phyloP scores from a whole-genome alignment of 2,797 vertebrate species.

The Epinephelus malabaricus region DNA sequence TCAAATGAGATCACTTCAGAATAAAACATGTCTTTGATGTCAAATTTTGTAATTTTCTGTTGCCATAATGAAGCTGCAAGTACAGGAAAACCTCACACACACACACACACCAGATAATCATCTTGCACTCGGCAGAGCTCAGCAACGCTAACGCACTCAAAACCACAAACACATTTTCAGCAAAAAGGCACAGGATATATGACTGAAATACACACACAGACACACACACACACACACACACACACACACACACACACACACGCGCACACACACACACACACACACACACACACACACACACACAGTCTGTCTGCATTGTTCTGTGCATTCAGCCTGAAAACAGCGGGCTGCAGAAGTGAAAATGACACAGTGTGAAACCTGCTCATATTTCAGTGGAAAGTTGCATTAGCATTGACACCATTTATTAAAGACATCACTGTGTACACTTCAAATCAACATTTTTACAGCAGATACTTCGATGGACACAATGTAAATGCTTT shows the following conservation, averaged over 20 bases:
- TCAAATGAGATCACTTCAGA: background rate
- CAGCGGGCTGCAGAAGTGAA: background rate
- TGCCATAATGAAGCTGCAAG: background rate
- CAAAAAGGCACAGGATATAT: conserved; percentile 58
- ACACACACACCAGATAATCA: background rate
- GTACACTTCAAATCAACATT: background rate
- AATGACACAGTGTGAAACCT: background rate
- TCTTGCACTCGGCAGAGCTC: conserved; percentile 1
- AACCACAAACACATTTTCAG: conserved; percentile 63
- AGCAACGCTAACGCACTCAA: background rate
- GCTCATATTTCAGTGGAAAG: background rate
- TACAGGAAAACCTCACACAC: background rate
- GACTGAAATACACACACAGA: background rate
- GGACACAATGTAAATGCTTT: background rate
- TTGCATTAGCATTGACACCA: background rate
- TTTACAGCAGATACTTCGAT: background rate
- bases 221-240: conserved; percentile 1
- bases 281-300: background rate
- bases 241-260: background rate
- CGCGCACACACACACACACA: conserved; percentile 1
- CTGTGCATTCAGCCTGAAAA: background rate
- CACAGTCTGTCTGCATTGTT: background rate
- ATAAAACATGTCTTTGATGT: background rate
- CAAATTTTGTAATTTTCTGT: background rate
- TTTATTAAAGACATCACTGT: background rate